phyloP scores from a whole-genome alignment of 2,113 vertebrate species.

The Onychostruthus taczanowskii region DNA sequence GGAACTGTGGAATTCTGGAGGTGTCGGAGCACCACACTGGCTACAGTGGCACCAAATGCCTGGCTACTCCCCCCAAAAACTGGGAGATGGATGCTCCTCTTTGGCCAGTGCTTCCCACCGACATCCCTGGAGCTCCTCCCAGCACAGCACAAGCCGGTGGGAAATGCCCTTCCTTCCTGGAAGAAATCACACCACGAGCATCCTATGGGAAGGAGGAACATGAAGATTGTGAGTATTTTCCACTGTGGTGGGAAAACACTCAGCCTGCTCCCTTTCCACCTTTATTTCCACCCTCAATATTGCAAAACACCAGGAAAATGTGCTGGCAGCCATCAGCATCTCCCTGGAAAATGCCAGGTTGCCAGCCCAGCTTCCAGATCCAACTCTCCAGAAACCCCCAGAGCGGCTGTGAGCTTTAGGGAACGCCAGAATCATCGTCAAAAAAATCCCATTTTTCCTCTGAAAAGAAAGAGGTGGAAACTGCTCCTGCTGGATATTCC shows the following conservation, averaged over 20 bases:
- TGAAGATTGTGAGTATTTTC: neutral
- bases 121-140: neutral
- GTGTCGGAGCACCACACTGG: accelerated
- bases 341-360: neutral
- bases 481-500: neutral
- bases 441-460: neutral
- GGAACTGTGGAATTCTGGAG: neutral
- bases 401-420: accelerated
- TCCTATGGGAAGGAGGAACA: neutral
- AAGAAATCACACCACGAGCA: accelerated
- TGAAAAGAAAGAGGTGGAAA: neutral
- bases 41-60: neutral
- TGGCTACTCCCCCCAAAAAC: neutral
- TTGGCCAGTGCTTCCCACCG: neutral
- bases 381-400: neutral
- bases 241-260: neutral
- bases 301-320: neutral
- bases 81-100: neutral
- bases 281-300: neutral
- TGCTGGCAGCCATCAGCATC: neutral
- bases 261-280: neutral
- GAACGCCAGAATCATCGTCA: neutral
- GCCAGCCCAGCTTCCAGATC: neutral
- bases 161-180: neutral
- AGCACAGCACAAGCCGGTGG: accelerated